Conservation (phyloP, 2,888 invertebrate species). For the Ametastegia equiseti region DNA sequence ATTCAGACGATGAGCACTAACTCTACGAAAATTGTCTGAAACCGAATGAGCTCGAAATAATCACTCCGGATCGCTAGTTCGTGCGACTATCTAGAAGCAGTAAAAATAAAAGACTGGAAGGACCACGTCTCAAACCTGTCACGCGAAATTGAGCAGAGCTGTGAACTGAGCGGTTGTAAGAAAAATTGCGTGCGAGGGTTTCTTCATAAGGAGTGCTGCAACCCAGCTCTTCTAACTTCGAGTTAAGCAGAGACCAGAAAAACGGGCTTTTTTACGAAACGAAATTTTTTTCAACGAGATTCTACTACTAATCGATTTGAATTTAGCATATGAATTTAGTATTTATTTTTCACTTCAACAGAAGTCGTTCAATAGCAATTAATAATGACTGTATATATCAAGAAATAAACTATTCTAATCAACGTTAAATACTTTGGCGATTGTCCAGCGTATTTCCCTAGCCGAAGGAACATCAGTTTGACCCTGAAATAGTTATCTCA, state of each 20-base stretch:
- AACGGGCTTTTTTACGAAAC: too few species aligned
- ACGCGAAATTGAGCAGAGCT: too few species aligned
- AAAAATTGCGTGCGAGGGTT: too few species aligned
- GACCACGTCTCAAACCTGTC: too few species aligned
- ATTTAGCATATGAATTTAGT: constrained; percentile 23
- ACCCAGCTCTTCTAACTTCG: too few species aligned
- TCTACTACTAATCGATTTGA: constrained; percentile 22
- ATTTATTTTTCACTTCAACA: constrained; percentile 35
- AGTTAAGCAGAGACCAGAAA: too few species aligned
- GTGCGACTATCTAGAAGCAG: neutral
- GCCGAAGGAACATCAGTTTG: neutral
- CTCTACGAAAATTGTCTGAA: too few species aligned
- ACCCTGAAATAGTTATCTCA: neutral
- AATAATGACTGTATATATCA: neutral
- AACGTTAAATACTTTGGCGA: neutral
- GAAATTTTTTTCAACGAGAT: too few species aligned
- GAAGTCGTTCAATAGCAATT: neutral
- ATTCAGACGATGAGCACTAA: too few species aligned
- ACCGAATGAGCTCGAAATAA: neutral
- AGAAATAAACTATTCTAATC: constrained; percentile 25
- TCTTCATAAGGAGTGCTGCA: too few species aligned
- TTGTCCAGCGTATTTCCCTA: neutral
- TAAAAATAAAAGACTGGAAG: neutral
- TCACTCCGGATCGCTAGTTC: neutral
- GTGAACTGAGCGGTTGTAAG: too few species aligned